These are phyloP conservation scores for Proterorhinus semilunaris DNA, from an alignment of 2,113 vertebrate species.

Conservation along the genomic window DNA sequence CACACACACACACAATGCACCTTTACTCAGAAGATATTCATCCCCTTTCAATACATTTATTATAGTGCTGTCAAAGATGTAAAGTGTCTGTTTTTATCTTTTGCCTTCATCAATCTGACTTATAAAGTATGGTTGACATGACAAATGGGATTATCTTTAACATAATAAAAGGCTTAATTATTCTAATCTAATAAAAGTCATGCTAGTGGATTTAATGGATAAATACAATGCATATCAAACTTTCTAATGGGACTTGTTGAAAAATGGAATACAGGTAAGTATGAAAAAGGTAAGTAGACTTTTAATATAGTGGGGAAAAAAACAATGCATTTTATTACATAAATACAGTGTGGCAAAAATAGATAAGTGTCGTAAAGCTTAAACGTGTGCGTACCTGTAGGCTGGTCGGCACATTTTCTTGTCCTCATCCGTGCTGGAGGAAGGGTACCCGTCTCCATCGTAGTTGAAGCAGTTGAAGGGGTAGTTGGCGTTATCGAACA, in stretches of 20 bases:
- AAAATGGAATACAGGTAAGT: neutral
- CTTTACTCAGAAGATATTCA: neutral
- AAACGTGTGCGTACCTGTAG: slow-evolving; percentile 83
- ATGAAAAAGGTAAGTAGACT: neutral
- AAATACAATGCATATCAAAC: neutral
- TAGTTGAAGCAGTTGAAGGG: slow-evolving; percentile 98
- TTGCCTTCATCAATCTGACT: neutral
- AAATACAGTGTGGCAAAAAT: neutral
- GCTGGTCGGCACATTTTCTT: slow-evolving; percentile 92
- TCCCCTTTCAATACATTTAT: neutral
- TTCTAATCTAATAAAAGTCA: neutral
- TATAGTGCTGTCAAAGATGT: neutral
- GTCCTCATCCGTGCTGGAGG: slow-evolving; percentile 88
- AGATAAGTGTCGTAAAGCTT: neutral
- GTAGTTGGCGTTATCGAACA: slow-evolving; percentile 96
- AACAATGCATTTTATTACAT: too few relatives aligned
- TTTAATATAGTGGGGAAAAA: too few relatives aligned
- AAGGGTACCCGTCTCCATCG: slow-evolving; percentile 89
- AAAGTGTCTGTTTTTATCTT: neutral
- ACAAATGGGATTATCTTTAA: neutral
- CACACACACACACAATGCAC: slow-evolving; percentile 30
- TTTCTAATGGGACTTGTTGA: neutral
- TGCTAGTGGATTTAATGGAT: neutral
- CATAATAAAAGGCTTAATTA: neutral
- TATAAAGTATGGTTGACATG: neutral